Percentiles rank a stretch among this genome's conserved stretches.
Conservation (phyloP, 1,140 invertebrate genomes). For the Mizuhopecten yessoensis region DNA sequence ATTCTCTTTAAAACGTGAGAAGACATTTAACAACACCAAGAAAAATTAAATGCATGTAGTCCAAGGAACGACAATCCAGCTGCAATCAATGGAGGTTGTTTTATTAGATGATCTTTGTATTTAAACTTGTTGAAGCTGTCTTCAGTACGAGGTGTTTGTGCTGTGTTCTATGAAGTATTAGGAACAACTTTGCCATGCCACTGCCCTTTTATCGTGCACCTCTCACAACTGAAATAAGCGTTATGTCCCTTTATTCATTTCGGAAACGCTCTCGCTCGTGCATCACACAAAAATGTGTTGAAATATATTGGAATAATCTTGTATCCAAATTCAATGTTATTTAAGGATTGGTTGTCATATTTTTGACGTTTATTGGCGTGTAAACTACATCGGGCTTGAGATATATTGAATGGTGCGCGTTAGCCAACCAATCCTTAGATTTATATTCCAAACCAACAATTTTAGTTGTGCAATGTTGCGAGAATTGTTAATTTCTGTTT, state of each 20-base stretch:
- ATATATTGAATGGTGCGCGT: too few species aligned
- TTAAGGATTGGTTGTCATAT: too few species aligned
- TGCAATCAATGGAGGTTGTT: slow-evolving; percentile 72
- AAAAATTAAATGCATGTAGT: slow-evolving; percentile 59
- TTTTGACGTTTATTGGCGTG: too few species aligned
- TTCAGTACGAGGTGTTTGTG: slow-evolving; percentile 52
- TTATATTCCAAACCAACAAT: too few species aligned
- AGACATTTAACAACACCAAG: slow-evolving; percentile 51
- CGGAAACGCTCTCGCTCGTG: slow-evolving; percentile 9
- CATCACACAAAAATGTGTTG: slow-evolving; percentile 79
- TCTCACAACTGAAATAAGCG: neutral
- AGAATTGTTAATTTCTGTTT: too few species aligned
- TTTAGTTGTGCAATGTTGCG: too few species aligned
- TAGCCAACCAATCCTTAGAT: too few species aligned
- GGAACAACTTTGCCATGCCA: neutral
- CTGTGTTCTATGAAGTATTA: neutral
- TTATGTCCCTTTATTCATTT: neutral
- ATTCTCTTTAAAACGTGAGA: slow-evolving; percentile 46
- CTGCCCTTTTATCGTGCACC: neutral
- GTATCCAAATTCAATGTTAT: slow-evolving; percentile 68
- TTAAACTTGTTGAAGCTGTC: slow-evolving; percentile 19
- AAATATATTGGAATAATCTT: slow-evolving; percentile 57
- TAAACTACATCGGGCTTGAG: too few species aligned
- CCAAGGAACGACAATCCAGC: slow-evolving; percentile 30
- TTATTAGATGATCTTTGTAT: slow-evolving; percentile 81